These are phyloP conservation scores for Chiridota heheva DNA, from an alignment of 35 echinoderm and acorn worm species.

Conservation along the genomic window DNA sequence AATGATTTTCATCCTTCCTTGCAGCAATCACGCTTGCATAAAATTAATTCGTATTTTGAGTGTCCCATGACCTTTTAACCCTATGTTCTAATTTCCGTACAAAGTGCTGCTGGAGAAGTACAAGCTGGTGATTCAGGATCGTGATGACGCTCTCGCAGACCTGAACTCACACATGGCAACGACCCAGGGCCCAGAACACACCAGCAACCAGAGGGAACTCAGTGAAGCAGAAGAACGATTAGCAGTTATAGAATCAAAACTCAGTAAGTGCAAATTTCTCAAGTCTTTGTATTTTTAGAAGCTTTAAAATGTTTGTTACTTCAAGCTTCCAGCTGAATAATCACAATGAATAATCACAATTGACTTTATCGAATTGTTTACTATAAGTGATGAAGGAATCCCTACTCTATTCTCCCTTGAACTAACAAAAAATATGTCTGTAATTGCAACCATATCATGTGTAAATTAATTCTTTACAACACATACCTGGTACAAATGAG, in stretches of 20 bases:
- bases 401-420: too few species aligned
- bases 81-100: not conserved
- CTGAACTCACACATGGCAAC: slow-evolving; percentile 27
- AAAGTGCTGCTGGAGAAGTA: slow-evolving; percentile 48
- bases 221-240: slow-evolving; percentile 72
- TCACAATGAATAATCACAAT: too few species aligned
- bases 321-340: too few species aligned
- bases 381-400: too few species aligned
- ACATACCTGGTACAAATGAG: slow-evolving; percentile 10
- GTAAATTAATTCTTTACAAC: too few species aligned
- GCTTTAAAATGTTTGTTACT: too few species aligned
- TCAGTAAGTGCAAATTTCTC: too few species aligned
- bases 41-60: not conserved
- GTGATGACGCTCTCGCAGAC: slow-evolving; percentile 34
- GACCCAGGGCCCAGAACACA: slow-evolving; percentile 39
- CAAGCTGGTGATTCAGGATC: slow-evolving; percentile 10
- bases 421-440: too few species aligned
- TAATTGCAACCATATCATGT: too few species aligned
- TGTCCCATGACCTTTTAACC: not conserved
- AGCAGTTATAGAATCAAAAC: slow-evolving; percentile 58
- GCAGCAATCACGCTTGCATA: not conserved
- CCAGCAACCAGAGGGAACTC: slow-evolving; percentile 51
- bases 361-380: too few species aligned
- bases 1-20: not conserved
- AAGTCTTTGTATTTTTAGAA: too few species aligned